A percentile compares a stretch with the other conserved stretches of the same genome.
phyloP scores from a whole-genome alignment of 2,888 invertebrate genomes.

The Drosophila borealis region DNA sequence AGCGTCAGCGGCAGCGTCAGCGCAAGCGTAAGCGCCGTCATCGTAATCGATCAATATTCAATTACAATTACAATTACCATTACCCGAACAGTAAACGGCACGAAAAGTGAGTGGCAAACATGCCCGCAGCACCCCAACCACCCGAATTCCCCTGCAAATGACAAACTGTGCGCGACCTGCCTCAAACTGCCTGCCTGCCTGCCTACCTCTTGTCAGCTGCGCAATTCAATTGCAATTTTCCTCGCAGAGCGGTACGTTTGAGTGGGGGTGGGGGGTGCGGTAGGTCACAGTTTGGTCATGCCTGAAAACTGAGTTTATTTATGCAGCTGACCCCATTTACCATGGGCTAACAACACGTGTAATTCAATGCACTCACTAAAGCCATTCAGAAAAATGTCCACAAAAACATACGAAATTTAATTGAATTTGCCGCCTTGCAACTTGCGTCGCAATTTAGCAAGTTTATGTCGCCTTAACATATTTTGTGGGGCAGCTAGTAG shows the following conservation, averaged over 20 bases:
- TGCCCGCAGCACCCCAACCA: conserved; percentile 1
- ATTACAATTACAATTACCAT: conserved; percentile 66
- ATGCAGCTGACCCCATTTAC: conserved; percentile 30
- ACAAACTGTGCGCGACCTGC: conserved; percentile 47
- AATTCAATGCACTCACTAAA: conserved; percentile 47
- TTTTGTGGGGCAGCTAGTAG: conserved; percentile 22
- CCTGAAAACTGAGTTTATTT: conserved; percentile 55
- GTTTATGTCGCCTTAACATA: conserved; percentile 52
- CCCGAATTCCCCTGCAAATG: conserved; percentile 17
- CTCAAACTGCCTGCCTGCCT: conserved; percentile 16
- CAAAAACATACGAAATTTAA: conserved; percentile 36
- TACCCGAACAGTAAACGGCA: conserved; percentile 29
- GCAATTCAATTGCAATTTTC: conserved; percentile 53
- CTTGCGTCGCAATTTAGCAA: conserved; percentile 40
- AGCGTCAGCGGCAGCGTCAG: conserved; percentile 16
- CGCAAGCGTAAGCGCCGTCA: conserved; percentile 12
- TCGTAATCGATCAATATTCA: conserved; percentile 69
- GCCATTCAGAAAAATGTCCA: conserved; percentile 3
- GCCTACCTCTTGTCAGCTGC: conserved; percentile 12
- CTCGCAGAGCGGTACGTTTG: conserved; percentile 29
- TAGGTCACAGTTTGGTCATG: conserved; percentile 21
- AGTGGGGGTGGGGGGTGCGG: conserved; percentile 10
- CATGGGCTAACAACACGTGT: conserved; percentile 46
- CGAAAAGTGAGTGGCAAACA: conserved; percentile 34
- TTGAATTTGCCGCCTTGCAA: conserved; percentile 52